Conservation (phyloP, 2,888 invertebrate species). For the Machimus rusticus region DNA sequence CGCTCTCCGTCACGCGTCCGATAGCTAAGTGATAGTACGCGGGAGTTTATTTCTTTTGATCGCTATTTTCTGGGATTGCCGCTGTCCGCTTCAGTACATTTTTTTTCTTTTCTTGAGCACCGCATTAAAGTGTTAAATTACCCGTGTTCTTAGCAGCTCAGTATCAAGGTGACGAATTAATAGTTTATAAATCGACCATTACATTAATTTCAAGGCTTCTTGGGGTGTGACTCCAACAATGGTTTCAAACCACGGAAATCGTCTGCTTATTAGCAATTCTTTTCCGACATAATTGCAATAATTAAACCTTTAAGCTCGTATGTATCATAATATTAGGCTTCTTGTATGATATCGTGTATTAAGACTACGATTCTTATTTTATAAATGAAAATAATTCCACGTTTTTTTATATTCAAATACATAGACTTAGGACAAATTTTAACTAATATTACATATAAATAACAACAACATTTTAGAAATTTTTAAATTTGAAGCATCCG, state of each 20-base stretch:
- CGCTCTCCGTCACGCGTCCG: not conserved
- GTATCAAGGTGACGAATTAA: constrained; percentile 13
- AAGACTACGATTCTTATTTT: not conserved
- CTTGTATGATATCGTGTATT: not conserved
- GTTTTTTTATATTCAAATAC: not conserved
- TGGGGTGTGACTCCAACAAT: not conserved
- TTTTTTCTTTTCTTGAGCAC: not conserved
- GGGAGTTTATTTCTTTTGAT: not conserved
- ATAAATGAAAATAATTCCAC: too few species aligned
- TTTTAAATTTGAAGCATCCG: too few species aligned
- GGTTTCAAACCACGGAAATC: not conserved
- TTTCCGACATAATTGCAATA: not conserved
- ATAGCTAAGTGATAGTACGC: not conserved
- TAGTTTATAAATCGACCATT: not conserved
- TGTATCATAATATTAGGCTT: not conserved
- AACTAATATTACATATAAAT: too few species aligned
- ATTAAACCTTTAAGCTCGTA: not conserved
- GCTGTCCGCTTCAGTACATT: not conserved
- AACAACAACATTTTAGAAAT: too few species aligned
- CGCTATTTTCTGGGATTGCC: not conserved
- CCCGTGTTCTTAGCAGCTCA: not conserved
- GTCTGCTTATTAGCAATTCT: not conserved
- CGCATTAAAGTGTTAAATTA: constrained; percentile 14
- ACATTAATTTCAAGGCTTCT: not conserved
- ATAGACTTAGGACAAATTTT: not conserved